Evolutionary conservation across 2,888 invertebrate genomes (phyloP).

Genomic region (Phalera bucephala): DNA sequence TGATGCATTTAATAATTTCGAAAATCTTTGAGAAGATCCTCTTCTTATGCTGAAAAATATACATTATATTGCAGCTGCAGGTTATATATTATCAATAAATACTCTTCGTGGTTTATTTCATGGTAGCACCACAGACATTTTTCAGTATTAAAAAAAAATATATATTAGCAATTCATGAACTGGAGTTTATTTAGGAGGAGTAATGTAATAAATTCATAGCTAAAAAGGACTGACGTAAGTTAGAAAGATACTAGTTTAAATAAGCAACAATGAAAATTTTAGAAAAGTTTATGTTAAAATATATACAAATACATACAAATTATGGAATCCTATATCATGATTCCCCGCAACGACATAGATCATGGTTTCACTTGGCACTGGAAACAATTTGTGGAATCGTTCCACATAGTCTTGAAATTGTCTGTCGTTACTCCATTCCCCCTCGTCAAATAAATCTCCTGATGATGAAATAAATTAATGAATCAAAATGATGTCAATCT

Average conservation of each 20-base stretch:
- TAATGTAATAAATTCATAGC: too few species aligned
- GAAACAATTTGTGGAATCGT: slow-evolving; percentile 91
- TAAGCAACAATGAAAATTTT: too few species aligned
- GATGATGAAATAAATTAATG: slow-evolving; percentile 20
- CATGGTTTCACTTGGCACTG: slow-evolving; percentile 84
- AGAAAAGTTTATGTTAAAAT: too few species aligned
- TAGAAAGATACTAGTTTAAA: too few species aligned
- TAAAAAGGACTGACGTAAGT: too few species aligned
- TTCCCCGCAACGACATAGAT: slow-evolving; percentile 94
- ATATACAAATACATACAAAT: slow-evolving; percentile 87
- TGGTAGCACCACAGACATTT: too few species aligned
- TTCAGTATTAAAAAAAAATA: too few species aligned
- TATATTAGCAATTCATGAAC: too few species aligned
- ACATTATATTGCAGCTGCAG: background rate
- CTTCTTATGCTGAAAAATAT: slow-evolving; percentile 66
- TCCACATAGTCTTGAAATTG: slow-evolving; percentile 91
- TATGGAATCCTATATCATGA: slow-evolving; percentile 99
- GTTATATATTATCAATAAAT: background rate
- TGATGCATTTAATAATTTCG: slow-evolving; percentile 87
- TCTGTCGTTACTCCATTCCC: slow-evolving; percentile 89
- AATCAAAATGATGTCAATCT: too few species aligned
- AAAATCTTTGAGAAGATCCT: slow-evolving; percentile 86
- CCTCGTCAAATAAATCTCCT: slow-evolving; percentile 99
- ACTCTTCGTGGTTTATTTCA: too few species aligned
- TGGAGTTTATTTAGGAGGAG: too few species aligned